Base-by-base conservation (phyloP, 1,140 invertebrate species). In the Eriosoma lanigerum region DNA sequence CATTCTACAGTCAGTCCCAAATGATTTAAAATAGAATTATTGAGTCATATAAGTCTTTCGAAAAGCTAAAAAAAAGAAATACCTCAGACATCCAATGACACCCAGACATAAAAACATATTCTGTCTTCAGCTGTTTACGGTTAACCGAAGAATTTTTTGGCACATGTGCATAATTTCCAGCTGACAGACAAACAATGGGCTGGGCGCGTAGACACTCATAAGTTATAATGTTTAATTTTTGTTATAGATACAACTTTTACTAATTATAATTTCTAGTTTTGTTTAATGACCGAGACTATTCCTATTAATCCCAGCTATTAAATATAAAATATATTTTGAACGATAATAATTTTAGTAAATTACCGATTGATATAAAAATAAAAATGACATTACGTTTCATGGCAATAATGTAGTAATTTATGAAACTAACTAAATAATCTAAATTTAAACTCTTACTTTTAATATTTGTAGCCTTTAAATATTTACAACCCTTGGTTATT, bases 81-180 rank as follows among this genome's bases (percentile, higher is more conserved):
- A 38, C 32, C 32, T 38, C 32, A 26, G 26, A 54, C 29, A 3
- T 54, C 66, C 26, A 54, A 60, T 24, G 32, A 38, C 50, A 76
- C 50, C 72, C 73, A 76, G 73, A 76, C 73, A 58, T 17, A 76
- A 76, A 38, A 76, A 73, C 54, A 73, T 38, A 73, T 54, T 73
- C 50, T 9, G 19, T 58, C n/a, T 60, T 76, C 73, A 76, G 50
- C 73, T 76, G 73, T 76, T 76, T 58, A 76, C 32, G 73, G n/a
- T 76, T 76, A 76, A 9, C 38, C 5, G 21, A 76, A 44, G 29
- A 44, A 32, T 38, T 56, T 76, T 76, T 58, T 76, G 54, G 52
- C 73, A 76, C 73, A 58, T 17, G 12, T 24, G 3, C 46, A 54
- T 73, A n/a, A 62, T 6, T 32, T 73, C 48, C 70, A 38, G 26